These are phyloP conservation scores for Odontocerum albicorne DNA, from an alignment of 2,888 invertebrate species.

Conservation along the genomic window DNA sequence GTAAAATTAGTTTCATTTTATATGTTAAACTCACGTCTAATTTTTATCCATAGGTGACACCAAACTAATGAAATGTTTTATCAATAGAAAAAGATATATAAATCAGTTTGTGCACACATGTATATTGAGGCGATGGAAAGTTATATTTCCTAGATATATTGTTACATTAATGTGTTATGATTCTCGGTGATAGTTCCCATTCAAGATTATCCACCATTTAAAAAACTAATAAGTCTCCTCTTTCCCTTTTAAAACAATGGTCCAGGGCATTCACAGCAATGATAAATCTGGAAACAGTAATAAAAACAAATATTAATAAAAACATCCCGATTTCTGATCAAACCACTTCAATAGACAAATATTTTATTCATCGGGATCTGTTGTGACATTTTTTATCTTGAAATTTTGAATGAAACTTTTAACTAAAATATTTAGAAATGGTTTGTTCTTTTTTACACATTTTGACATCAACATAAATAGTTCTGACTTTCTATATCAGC, in stretches of 20 bases:
- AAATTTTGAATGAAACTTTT: too few species aligned
- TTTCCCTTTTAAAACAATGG: constrained; percentile 10
- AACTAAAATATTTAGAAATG: too few species aligned
- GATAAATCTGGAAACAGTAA: constrained; percentile 36
- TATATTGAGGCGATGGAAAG: constrained; percentile 22
- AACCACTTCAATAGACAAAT: too few species aligned
- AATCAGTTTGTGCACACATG: constrained; percentile 33
- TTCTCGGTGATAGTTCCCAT: not conserved
- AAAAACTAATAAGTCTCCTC: constrained; percentile 32
- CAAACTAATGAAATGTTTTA: constrained; percentile 23
- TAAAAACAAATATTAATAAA: too few species aligned
- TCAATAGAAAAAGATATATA: constrained; percentile 30
- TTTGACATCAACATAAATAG: too few species aligned
- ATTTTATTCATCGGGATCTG: too few species aligned
- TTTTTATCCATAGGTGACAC: constrained; percentile 22
- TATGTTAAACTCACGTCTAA: constrained; percentile 20
- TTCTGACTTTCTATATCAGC: too few species aligned
- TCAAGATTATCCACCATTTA: constrained; percentile 4
- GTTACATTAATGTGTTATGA: constrained; percentile 29
- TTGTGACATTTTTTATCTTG: too few species aligned
- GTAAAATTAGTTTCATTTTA: constrained; percentile 32
- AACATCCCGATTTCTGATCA: too few species aligned
- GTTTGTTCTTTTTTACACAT: too few species aligned
- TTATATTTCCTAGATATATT: constrained; percentile 21
- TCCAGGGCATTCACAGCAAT: constrained; percentile 27